A percentile compares a stretch with the other conserved stretches of the same genome.
Conservation (phyloP, 2,888 invertebrate species). For the Melangyna quadrimaculata region DNA sequence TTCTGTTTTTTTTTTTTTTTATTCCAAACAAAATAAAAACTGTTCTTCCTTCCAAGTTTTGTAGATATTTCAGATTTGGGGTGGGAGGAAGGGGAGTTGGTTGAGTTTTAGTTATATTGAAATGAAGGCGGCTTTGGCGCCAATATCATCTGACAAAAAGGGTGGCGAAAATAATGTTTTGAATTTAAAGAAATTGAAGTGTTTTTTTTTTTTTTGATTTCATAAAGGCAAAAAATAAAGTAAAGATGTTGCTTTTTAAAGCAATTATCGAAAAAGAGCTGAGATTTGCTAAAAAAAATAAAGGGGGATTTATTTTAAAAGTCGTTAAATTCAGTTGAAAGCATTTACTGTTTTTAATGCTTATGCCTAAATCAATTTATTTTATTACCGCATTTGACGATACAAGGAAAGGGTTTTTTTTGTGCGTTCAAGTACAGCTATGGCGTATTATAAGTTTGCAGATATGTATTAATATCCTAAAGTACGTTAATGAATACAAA, state of each 20-base stretch:
- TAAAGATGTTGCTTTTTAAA: slow-evolving; percentile 7
- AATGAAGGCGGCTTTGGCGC: slow-evolving; percentile 49
- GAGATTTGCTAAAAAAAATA: neutral
- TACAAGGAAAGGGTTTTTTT: neutral
- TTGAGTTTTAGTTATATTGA: slow-evolving; percentile 14
- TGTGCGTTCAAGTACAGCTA: neutral
- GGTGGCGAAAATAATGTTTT: slow-evolving; percentile 15
- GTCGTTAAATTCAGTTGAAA: neutral
- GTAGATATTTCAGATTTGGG: neutral
- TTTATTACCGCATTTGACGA: neutral
- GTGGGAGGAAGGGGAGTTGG: no score
- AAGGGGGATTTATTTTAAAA: neutral
- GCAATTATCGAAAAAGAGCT: neutral
- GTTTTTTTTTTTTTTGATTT: neutral
- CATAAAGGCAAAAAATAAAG: neutral
- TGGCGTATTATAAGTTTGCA: no score
- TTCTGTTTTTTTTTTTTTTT: no score
- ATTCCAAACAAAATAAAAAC: neutral
- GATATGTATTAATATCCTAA: no score
- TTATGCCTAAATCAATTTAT: neutral
- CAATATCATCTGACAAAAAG: slow-evolving; percentile 11
- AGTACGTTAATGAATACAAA: no score
- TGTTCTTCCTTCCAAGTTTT: neutral
- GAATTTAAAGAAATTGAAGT: slow-evolving; percentile 30
- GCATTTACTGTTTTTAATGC: neutral